Evolutionary conservation across 2,113 vertebrate genomes (phyloP), one percentile per base, ranked within the genome.

Genomic region (Ptychochromis oligacanthus): DNA sequence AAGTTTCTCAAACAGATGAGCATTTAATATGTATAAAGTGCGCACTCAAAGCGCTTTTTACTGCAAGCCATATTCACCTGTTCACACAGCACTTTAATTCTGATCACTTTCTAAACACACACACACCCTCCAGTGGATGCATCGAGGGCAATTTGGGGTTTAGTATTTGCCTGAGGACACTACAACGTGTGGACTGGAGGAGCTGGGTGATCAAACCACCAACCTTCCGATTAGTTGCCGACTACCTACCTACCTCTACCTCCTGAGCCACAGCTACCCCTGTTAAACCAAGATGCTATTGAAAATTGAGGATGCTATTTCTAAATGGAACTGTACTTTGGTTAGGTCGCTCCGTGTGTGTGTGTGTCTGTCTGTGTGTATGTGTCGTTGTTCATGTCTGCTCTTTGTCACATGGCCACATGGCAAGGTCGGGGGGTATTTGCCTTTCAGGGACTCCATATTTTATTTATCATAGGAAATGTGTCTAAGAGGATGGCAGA

Each of bases 391-490:
- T 70, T 90, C 34, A 80, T 38, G 77, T 85, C 55, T 79, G 77
- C 49, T 72, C 26, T 84, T 64, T 70, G 75, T 87, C 80, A 84
- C 46, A 54, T 60, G 24, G 56, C 61, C 3, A 13, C 31, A 60
- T 54, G 75, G 80, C 56, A 79, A 86, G 88, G 81, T 90, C 81
- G n/a, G 24, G 79, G 87, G 78, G 76, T 75, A 79, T 70, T 80
- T 72, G 28, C 80, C 85, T 85, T 81, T 83, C 46, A 77, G 59
- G 20, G 77, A 80, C 77, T 84, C 60, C 80, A 87, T 92, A 83
- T 93, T 90, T 89, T 87, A 91, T 93, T 88, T 67, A 88, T 91
- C 84, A 64, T 52, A 36, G 61, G 70, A 14, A 70, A 76, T 83
- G 58, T 58, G 52, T 17, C 10, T 86, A 31, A 74, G 43, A 79